Evolutionary conservation across 2,113 vertebrate species (phyloP).

Genomic region (Odocoileus hemionus): DNA sequence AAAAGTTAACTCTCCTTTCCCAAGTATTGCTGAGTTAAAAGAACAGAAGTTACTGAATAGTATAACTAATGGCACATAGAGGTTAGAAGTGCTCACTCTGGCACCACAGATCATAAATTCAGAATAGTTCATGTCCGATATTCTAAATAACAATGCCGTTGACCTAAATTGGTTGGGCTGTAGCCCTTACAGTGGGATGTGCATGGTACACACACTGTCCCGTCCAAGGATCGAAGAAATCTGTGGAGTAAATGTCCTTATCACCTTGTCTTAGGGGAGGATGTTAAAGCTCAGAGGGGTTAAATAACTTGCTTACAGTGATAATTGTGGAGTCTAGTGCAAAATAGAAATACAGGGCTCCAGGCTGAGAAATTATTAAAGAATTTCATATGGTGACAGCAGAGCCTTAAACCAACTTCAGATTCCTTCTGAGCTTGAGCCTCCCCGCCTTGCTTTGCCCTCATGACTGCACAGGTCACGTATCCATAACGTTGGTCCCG

Average conservation of each 20-base stretch:
- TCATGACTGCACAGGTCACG: neutral
- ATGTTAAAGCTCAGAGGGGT: neutral
- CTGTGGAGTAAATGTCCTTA: neutral
- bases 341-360: neutral
- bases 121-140: neutral
- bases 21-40: neutral
- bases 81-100: neutral
- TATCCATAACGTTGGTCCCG: neutral
- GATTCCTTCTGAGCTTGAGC: neutral
- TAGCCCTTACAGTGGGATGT: neutral
- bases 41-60: neutral
- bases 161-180: neutral
- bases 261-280: neutral
- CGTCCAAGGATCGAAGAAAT: neutral
- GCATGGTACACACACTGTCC: neutral
- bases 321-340: neutral
- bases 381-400: neutral
- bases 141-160: neutral
- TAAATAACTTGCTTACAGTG: constrained; percentile 4
- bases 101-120: neutral
- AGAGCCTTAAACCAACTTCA: neutral
- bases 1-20: neutral
- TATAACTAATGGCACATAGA: neutral
- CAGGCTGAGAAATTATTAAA: neutral
- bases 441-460: rapidly evolving